Percentiles rank a stretch among this genome's conserved stretches.
phyloP scores from a whole-genome alignment of 2,888 invertebrate genomes.

The Ctena decussata region DNA sequence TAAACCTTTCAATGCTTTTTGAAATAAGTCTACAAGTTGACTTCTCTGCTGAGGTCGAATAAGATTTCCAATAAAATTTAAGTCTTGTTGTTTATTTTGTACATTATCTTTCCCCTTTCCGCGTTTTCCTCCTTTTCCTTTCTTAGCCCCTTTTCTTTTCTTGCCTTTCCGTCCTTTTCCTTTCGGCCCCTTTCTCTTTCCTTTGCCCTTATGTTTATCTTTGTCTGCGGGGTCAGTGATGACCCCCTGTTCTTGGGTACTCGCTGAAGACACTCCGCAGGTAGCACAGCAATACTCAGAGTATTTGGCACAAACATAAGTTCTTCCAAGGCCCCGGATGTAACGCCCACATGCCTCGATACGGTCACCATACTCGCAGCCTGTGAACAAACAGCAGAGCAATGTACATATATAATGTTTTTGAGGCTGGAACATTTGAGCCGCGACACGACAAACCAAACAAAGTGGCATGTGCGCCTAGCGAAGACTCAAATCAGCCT shows the following conservation, averaged over 20 bases:
- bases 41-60: background rate
- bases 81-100: background rate
- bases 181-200: background rate
- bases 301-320: conserved; percentile 47
- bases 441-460: too few species aligned
- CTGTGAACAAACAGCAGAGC: conserved; percentile 62
- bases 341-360: conserved; percentile 67
- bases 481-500: too few species aligned
- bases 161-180: background rate
- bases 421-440: too few species aligned
- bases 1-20: background rate
- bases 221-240: background rate
- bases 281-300: conserved; percentile 43
- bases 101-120: background rate
- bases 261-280: background rate
- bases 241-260: background rate
- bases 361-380: conserved; percentile 78
- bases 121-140: background rate
- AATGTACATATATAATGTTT: too few species aligned
- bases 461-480: too few species aligned
- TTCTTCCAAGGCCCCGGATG: conserved; percentile 31
- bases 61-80: background rate
- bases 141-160: background rate
- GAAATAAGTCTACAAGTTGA: background rate
- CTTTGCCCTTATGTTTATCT: background rate